phyloP scores from a whole-genome alignment of 2,888 invertebrate genomes.

The Spialia ferax region DNA sequence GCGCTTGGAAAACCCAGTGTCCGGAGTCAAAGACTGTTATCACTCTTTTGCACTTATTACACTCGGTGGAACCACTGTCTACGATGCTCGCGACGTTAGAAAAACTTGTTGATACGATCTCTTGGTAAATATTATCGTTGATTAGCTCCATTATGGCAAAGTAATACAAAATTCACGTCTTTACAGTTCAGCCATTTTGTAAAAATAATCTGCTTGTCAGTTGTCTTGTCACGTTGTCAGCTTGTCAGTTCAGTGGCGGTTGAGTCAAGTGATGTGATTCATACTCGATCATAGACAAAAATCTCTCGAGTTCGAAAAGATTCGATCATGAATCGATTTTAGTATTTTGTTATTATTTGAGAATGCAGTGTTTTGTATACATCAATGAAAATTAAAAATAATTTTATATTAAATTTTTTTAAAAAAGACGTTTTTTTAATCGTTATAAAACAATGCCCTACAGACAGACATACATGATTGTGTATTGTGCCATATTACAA shows the following conservation, averaged over 20 bases:
- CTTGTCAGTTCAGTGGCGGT: not conserved
- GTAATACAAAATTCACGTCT: constrained; percentile 73
- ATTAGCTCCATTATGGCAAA: constrained; percentile 78
- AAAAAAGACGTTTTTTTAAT: too few relatives aligned
- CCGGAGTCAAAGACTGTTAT: constrained; percentile 56
- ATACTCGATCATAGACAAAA: not conserved
- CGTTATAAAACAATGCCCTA: too few relatives aligned
- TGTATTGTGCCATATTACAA: too few relatives aligned
- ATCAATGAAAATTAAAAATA: too few relatives aligned
- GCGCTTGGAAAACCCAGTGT: constrained; percentile 57
- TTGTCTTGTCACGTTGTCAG: not conserved
- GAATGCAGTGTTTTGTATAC: too few relatives aligned
- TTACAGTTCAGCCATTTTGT: constrained; percentile 85
- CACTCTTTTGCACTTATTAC: constrained; percentile 47
- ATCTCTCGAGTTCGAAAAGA: not conserved
- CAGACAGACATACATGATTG: too few relatives aligned
- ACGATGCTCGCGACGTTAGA: constrained; percentile 57
- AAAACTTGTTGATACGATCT: constrained; percentile 64
- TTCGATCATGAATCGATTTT: not conserved
- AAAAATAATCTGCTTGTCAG: constrained; percentile 53
- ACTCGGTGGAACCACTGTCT: constrained; percentile 63
- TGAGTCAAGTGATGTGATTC: not conserved
- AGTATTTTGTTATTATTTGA: too few relatives aligned
- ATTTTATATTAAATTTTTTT: too few relatives aligned
- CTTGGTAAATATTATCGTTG: constrained; percentile 64